These are phyloP conservation scores for rabbit (Oryctolagus cuniculus) DNA, from an alignment of 2,113 vertebrate genomes.

Conservation along the genomic window DNA sequence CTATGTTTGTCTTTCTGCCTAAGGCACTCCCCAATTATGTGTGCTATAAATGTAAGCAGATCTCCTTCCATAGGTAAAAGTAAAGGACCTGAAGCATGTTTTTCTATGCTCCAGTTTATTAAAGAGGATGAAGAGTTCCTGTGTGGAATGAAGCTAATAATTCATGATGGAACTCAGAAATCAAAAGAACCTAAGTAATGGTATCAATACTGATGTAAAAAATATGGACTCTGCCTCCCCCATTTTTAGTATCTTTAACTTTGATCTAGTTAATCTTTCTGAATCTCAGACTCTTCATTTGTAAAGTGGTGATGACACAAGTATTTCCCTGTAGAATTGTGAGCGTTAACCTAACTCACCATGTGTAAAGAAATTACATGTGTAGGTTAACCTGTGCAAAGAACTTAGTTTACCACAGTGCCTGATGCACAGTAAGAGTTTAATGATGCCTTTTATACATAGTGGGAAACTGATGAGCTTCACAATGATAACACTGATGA, in stretches of 20 bases:
- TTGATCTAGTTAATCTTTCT: background rate
- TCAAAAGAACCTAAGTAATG: background rate
- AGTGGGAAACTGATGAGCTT: conserved; percentile 10
- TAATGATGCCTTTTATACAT: conserved; percentile 28
- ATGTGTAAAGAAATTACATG: background rate
- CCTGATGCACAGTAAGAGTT: background rate
- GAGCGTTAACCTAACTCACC: background rate
- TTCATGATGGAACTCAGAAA: conserved; percentile 18
- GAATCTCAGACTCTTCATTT: background rate
- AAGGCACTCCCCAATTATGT: conserved; percentile 71
- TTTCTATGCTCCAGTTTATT: conserved; percentile 29
- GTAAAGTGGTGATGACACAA: background rate
- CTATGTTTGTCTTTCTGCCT: conserved; percentile 79
- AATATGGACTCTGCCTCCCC: background rate
- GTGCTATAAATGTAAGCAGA: conserved; percentile 59
- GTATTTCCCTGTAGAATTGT: background rate
- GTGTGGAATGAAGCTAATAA: background rate
- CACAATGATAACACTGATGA: background rate
- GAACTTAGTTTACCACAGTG: background rate
- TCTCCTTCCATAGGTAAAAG: conserved; percentile 41
- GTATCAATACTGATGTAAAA: background rate
- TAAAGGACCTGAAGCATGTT: background rate
- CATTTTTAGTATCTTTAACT: background rate
- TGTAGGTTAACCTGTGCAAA: background rate
- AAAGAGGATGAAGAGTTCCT: conserved; percentile 29